Percentiles rank a stretch among this genome's conserved stretches.
These are phyloP conservation scores for Pseudomyrmex flavicornis DNA, from an alignment of 1,140 invertebrate genomes.

Conservation along the genomic window DNA sequence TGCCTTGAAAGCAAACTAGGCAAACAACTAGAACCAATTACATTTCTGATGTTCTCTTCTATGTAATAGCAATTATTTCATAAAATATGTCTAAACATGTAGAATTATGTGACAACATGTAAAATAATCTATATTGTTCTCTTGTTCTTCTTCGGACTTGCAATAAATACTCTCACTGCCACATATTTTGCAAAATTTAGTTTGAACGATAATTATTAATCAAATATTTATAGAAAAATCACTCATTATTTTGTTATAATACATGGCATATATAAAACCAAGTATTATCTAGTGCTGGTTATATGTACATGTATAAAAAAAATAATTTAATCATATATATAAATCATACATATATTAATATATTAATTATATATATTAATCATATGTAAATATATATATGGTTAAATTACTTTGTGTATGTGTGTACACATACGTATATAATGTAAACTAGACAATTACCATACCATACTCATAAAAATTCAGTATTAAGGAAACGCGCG, in stretches of 20 bases:
- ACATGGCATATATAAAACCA: not conserved
- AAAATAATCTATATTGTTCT: not conserved
- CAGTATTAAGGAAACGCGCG: too few relatives aligned
- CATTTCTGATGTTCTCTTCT: too few relatives aligned
- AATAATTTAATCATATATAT: not conserved
- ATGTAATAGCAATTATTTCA: too few relatives aligned
- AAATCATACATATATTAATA: not conserved
- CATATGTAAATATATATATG: not conserved
- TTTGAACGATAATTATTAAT: not conserved
- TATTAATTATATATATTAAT: not conserved
- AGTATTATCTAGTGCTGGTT: too few relatives aligned
- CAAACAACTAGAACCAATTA: too few relatives aligned
- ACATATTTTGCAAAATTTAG: not conserved
- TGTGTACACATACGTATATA: not conserved
- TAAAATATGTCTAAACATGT: not conserved
- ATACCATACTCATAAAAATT: slow-evolving; percentile 6
- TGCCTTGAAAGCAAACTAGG: too few relatives aligned
- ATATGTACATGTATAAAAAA: not conserved
- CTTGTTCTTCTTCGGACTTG: not conserved
- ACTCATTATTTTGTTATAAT: not conserved
- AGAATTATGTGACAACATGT: not conserved
- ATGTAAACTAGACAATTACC: slow-evolving; percentile 3
- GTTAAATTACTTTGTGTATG: not conserved
- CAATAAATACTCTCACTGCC: slow-evolving; percentile 29
- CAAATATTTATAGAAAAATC: not conserved